Percentiles rank a stretch among this genome's conserved stretches.
phyloP scores from a whole-genome alignment of 2,888 invertebrate genomes.

The Scelioninae gen. 1 region DNA sequence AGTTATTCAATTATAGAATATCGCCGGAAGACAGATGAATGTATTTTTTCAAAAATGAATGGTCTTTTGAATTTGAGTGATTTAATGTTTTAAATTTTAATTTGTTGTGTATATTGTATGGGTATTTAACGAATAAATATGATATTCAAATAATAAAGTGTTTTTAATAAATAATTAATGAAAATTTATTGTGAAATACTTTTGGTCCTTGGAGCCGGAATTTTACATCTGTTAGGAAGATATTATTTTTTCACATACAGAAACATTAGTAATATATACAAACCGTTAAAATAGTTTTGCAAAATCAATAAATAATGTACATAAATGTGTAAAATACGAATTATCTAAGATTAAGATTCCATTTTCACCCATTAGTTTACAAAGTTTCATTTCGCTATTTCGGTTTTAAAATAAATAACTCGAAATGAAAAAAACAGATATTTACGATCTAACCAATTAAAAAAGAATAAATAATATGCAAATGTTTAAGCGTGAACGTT shows the following conservation, averaged over 20 bases:
- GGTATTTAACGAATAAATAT: no score
- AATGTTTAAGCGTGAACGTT: constrained; percentile 37
- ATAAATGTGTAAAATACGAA: no score
- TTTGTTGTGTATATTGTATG: no score
- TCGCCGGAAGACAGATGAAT: constrained; percentile 11
- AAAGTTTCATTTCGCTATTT: neutral
- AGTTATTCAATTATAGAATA: constrained; percentile 59
- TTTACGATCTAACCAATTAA: constrained; percentile 54
- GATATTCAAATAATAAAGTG: no score
- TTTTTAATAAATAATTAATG: neutral
- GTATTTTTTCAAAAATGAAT: no score
- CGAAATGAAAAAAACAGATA: constrained; percentile 2
- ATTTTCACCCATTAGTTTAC: neutral
- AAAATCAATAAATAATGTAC: no score
- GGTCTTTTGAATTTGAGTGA: no score
- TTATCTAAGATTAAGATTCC: neutral
- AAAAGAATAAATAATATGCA: constrained; percentile 54
- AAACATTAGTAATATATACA: neutral
- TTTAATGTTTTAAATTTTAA: no score
- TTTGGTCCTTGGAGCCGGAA: constrained; percentile 1
- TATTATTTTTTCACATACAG: neutral
- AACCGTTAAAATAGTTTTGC: no score
- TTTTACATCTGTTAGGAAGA: neutral
- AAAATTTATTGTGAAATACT: constrained; percentile 20
- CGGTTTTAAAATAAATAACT: constrained; percentile 25